phyloP scores from a whole-genome alignment of 92 coral and sea anemone species.

The Hydrozoanthus gracilis region DNA sequence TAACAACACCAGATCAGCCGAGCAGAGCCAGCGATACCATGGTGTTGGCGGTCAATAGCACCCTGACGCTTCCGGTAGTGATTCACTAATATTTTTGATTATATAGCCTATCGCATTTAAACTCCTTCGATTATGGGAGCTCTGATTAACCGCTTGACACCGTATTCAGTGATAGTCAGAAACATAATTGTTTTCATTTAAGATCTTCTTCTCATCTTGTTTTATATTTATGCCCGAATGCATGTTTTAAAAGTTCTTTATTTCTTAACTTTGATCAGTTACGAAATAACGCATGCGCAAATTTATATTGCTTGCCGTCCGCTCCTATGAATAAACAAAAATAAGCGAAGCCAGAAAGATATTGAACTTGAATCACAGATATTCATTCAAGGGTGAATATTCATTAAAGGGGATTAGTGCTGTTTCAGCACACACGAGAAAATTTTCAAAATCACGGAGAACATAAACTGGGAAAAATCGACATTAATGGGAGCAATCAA shows the following conservation, averaged over 20 bases:
- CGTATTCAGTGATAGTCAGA: neutral
- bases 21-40: constrained; percentile 12
- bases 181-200: too few species aligned
- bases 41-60: constrained; percentile 29
- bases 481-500: too few species aligned
- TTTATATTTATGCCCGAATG: neutral
- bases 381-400: too few species aligned
- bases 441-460: too few species aligned
- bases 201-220: neutral
- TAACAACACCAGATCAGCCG: constrained; percentile 29
- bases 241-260: neutral
- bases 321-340: neutral
- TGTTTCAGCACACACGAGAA: too few species aligned
- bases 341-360: neutral
- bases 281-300: constrained; percentile 6
- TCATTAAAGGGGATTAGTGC: too few species aligned
- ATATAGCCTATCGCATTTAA: neutral
- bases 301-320: neutral
- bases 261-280: neutral
- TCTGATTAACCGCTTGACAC: neutral
- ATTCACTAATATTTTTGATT: neutral
- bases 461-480: too few species aligned
- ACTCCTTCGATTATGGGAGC: constrained; percentile 18
- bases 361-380: too few species aligned
- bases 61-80: constrained; percentile 32